Base-by-base conservation (phyloP, 2,797 vertebrate genomes). In the Epinephelus coioides region DNA sequence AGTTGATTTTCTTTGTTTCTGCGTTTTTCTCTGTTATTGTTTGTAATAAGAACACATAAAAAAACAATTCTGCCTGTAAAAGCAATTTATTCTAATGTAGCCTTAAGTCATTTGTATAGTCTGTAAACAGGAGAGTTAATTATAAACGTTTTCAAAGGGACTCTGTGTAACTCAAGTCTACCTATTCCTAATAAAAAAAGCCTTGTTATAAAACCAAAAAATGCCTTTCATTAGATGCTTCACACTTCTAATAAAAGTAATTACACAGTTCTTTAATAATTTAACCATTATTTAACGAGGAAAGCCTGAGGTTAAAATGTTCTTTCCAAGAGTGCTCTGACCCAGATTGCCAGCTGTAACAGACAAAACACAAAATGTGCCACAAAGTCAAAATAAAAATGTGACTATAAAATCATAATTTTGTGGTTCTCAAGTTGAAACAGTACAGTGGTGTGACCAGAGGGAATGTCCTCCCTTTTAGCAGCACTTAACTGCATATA, bases 1-100 rank as follows among this genome's bases (percentile, higher is more conserved):
- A 98, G 97, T 91, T 23, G 67, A 56, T 76, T 88, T 63, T 55
- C 80, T 86, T 89, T 89, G 82, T 89, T 50, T 59, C 46, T n/a
- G 30, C 75, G 21, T 27, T 57, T 57, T 76, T 62, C 34, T 62
- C 18, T 43, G 72, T 44, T 6, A 9, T 59, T 63, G 12, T 50
- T 38, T 53, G 59, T 21, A 15, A 49, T 59, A 2, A 61, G 44
- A 43, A 65, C 27, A 40, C 6, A n/a, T 12, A 0, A 44, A 2
- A 2, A 34, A 55, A 27, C 2, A 25, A 46, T 17, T 53, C 2
- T 38, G 9, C 38, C 19, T 46, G 50, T 49, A 0, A 13, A 30
- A 53, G 5, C 40, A 25, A 17, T 19, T 5, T 3, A 6, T 1
- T 27, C 30, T 6, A 17, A 21, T 4, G 55, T 19, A 18, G 44